Evolutionary conservation across 2,888 invertebrate genomes (phyloP).

Genomic region (Andricus curvator): DNA sequence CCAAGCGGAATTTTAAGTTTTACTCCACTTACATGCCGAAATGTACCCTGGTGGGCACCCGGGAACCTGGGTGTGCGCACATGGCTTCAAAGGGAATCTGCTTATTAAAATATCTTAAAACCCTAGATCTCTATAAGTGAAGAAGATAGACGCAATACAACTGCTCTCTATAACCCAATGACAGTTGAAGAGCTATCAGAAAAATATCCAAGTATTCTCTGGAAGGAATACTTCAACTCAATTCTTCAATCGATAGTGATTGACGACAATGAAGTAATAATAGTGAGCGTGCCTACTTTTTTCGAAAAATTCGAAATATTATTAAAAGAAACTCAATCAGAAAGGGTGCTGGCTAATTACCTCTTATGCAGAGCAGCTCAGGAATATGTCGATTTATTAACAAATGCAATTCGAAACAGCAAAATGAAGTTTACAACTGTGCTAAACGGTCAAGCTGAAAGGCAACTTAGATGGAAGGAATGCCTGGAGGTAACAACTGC

Average conservation of each 20-base stretch:
- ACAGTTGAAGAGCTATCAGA: too few relatives aligned
- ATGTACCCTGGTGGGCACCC: too few relatives aligned
- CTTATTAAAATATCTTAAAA: too few relatives aligned
- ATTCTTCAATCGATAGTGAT: constrained; percentile 85
- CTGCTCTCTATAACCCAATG: too few relatives aligned
- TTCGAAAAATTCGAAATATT: constrained; percentile 20
- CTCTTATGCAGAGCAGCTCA: constrained; percentile 79
- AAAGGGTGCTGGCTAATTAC: constrained; percentile 80
- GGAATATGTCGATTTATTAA: constrained; percentile 71
- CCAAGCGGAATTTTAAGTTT: too few relatives aligned
- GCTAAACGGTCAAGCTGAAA: constrained; percentile 72
- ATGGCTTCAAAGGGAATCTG: too few relatives aligned
- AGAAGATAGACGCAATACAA: too few relatives aligned
- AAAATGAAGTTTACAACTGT: constrained; percentile 72
- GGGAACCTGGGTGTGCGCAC: too few relatives aligned
- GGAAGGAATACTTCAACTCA: constrained; percentile 89
- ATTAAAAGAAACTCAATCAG: constrained; percentile 9
- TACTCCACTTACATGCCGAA: too few relatives aligned
- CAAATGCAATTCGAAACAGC: constrained; percentile 69
- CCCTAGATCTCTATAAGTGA: too few relatives aligned
- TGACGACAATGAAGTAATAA: constrained; percentile 85
- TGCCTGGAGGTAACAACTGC: constrained; percentile 90
- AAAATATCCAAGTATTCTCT: constrained; percentile 81
- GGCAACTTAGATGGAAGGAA: constrained; percentile 87
- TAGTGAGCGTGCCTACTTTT: constrained; percentile 87